phyloP scores from a whole-genome alignment of 2,797 vertebrate genomes.

The Tangara arthus region DNA sequence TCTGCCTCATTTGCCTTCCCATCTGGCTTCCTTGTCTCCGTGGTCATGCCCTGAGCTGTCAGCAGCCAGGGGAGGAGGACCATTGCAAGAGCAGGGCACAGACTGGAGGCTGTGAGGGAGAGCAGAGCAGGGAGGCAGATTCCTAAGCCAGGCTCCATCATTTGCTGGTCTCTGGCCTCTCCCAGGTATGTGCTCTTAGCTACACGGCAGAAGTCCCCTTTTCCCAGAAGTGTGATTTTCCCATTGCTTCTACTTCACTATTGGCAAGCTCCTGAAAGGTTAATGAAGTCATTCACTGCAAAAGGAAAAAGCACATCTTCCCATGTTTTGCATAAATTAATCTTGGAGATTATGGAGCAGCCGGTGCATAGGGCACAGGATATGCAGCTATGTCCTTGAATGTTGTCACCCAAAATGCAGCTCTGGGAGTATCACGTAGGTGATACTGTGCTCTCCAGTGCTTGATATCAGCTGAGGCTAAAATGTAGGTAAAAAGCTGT shows the following conservation, averaged over 20 bases:
- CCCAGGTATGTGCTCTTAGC: not conserved
- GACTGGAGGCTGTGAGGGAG: not conserved
- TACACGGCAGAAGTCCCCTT: not conserved
- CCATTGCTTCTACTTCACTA: not conserved
- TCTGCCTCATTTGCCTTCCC: constrained; percentile 10
- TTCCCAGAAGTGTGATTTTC: not conserved
- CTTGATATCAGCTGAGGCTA: not conserved
- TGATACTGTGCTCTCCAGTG: not conserved
- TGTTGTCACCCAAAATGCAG: not conserved
- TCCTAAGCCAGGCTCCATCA: not conserved
- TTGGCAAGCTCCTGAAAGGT: constrained; percentile 44
- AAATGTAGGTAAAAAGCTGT: not conserved
- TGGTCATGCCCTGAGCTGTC: not conserved
- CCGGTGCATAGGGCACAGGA: not conserved
- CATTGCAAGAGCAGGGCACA: not conserved
- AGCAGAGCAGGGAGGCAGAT: not conserved
- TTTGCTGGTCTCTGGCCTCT: not conserved
- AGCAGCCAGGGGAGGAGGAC: not conserved
- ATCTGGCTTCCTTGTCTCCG: constrained; percentile 18
- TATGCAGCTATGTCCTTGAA: constrained; percentile 7
- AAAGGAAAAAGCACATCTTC: constrained; percentile 45
- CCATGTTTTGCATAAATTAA: constrained; percentile 59
- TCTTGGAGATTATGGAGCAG: constrained; percentile 31
- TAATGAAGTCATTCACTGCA: constrained; percentile 61
- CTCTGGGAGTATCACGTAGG: not conserved